Evolutionary conservation across 2,113 vertebrate species (phyloP), one percentile per base, ranked within the genome.

Genomic region (Atherinomorus stipes): DNA sequence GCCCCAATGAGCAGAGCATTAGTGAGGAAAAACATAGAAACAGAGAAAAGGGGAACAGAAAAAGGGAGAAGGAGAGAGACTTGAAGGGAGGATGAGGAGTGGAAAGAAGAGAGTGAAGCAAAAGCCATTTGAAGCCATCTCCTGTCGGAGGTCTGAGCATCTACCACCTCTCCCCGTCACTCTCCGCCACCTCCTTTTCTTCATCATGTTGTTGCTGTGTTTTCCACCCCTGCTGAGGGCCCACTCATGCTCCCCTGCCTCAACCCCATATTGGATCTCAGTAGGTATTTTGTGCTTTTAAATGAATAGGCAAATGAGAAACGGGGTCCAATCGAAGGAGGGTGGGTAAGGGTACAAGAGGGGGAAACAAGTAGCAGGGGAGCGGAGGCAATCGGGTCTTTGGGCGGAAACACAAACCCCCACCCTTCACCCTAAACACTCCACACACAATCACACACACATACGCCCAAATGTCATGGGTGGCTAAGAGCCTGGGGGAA

Each of bases 251-350:
- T 92, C 93, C 90, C 93, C 93, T 88, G 83, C 92, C 92, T 93
- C 87, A 82, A 79, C 87, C 90, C 92, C 91, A 93, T 94, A 95
- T 94, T 94, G 94, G 92, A 95, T 94, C 94, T 92, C 94, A 93
- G 94, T 94, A 85, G 93, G 94, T 85, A 93, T 69, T 94, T 92
- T 91, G 87, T 88, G 87, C 88, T 92, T 93, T 93, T 93, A 93
- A 93, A 94, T 92, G 91, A 94, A 91, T 92, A 94, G 88, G 91
- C 92, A 94, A 94, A 94, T 94, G 91, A 94, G 92, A 89, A 85
- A 76, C 69, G 11, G 75, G 84, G 88, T 84, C 85, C 88, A 91
- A 89, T 85, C 45, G 83, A 80, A 84, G 64, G 75, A 80, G 59
- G 71, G 74, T 42, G 71, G 79, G 81, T 49, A 85, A 71, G 82